Conservation (phyloP, 2,113 vertebrate genomes). For the Alexandromys fortis region DNA sequence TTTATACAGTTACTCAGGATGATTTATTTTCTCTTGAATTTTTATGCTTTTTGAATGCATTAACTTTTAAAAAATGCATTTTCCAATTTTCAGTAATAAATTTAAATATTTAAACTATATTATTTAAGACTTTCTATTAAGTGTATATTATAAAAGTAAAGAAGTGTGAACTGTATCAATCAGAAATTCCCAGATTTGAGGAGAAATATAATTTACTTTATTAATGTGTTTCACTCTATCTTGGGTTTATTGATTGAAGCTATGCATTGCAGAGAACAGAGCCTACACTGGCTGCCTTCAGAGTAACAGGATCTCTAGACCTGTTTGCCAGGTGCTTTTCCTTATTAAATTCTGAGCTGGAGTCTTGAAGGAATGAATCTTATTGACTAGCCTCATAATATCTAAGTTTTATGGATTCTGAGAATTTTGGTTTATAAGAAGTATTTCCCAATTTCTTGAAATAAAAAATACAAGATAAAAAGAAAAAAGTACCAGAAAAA, state of each 20-base stretch:
- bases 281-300: neutral
- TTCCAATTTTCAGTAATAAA: neutral
- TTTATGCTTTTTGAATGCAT: neutral
- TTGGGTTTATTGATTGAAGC: neutral
- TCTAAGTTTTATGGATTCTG: neutral
- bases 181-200: neutral
- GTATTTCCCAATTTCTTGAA: neutral
- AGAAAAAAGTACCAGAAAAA: neutral
- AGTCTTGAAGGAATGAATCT: neutral
- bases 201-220: neutral
- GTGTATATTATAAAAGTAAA: constrained; percentile 29
- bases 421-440: neutral
- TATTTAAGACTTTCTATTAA: neutral
- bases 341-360: neutral
- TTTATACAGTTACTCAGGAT: neutral
- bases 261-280: neutral
- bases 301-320: neutral
- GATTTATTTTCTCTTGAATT: neutral
- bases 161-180: neutral
- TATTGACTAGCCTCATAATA: neutral
- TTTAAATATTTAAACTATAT: neutral
- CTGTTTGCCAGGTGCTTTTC: neutral
- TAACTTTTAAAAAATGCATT: neutral
- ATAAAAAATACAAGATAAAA: neutral
- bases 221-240: neutral